Evolutionary conservation across 2,888 invertebrate species (phyloP), one percentile per base, ranked within the genome.

Genomic region (Alsophila aescularia): DNA sequence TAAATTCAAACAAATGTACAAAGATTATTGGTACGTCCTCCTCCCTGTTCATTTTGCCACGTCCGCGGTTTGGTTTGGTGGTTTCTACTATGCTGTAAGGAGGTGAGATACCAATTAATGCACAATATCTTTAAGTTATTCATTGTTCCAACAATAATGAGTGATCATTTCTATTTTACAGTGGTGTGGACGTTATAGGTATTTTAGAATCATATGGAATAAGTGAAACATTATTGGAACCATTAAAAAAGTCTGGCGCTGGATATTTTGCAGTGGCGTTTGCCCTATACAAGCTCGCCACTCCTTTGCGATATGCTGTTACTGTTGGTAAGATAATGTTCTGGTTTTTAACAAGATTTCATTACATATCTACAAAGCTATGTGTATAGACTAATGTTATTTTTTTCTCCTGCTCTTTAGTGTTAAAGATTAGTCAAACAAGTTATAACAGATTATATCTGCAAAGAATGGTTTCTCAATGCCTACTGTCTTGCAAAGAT

Each of bases 21-120:
- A 96, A 80, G 96, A 98, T 78, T 99, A 99, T 87, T 99, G 99
- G 97, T 98, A 99, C 87, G 96, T 99, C 49, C 89, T 98, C 52
- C 92, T 99, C 52, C 99, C 98, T 3, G 99, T 99, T 2, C 99
- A 99, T 87, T 77, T 96, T 42, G 93, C 94, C 13, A 98, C 98
- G 8, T 99, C 98, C 1, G 90, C 94, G 27, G 92, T 95, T 51
- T 99, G 99, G 99, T 95, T 96, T 82, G 96, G 95, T 12, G 90
- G 95, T 14, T 98, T 98, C 85, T 99, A 98, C 87, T 95, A 96
- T 77, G 86, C 95, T 69, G 96, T 97, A 8, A 94, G 94, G 84
- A 96, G 97, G 98, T 98, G 92, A 85, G 66, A 68, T 53, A 41
- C 39, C 12, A 32, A 35, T 34, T 47, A 24, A 34, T 61, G 44